phyloP scores from a whole-genome alignment of 2,888 invertebrate genomes.

The Temnothorax ravouxi region DNA sequence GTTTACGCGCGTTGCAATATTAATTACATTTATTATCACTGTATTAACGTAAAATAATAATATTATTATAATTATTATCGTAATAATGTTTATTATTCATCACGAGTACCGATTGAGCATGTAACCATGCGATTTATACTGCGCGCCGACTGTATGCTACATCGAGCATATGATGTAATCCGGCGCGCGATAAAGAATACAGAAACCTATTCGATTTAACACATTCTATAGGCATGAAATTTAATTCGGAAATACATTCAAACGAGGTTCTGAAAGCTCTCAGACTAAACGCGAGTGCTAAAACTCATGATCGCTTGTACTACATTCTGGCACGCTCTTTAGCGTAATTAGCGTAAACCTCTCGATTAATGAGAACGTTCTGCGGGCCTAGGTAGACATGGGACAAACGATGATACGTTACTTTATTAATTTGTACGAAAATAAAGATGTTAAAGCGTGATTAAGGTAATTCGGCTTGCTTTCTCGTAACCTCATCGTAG shows the following conservation, averaged over 20 bases:
- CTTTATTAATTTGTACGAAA: constrained; percentile 65
- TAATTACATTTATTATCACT: constrained; percentile 48
- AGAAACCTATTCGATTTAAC: constrained; percentile 32
- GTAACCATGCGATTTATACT: constrained; percentile 31
- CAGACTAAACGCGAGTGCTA: constrained; percentile 59
- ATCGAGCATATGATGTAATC: constrained; percentile 35
- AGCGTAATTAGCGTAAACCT: constrained; percentile 73
- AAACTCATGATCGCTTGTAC: constrained; percentile 59
- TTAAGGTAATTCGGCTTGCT: constrained; percentile 59
- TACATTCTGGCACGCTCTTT: constrained; percentile 62
- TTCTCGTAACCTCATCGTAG: not conserved
- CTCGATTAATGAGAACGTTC: constrained; percentile 71
- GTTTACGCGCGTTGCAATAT: constrained; percentile 27
- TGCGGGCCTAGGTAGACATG: constrained; percentile 50
- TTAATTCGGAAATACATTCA: constrained; percentile 26
- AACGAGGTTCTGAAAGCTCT: not conserved
- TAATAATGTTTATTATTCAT: constrained; percentile 51
- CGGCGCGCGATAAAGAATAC: constrained; percentile 42
- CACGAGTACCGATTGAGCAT: constrained; percentile 28
- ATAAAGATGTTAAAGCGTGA: constrained; percentile 70
- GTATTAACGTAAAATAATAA: constrained; percentile 40
- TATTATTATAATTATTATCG: constrained; percentile 44
- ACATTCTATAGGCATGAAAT: constrained; percentile 22
- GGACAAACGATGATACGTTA: constrained; percentile 60
- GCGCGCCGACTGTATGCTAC: not conserved